A percentile compares a stretch with the other conserved stretches of the same genome.
Evolutionary conservation across 1,140 invertebrate genomes (phyloP).

Genomic region (Drosophila serrata): DNA sequence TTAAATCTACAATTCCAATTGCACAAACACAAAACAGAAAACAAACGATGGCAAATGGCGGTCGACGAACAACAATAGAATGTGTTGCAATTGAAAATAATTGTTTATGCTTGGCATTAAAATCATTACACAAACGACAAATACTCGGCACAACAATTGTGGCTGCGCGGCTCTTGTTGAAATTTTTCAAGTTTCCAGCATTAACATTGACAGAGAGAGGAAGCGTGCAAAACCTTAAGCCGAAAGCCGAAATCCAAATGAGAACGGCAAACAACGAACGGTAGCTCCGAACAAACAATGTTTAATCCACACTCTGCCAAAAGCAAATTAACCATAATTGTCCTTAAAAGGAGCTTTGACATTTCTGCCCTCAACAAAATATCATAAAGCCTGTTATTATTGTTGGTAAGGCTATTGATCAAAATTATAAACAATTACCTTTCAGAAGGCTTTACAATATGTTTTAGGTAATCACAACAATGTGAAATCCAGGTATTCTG

Average conservation of each 20-base stretch:
- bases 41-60: conserved; percentile 57
- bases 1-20: conserved; percentile 73
- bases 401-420: background rate
- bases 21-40: conserved; percentile 40
- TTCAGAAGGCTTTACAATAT: too few relatives aligned
- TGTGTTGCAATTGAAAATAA: conserved; percentile 81
- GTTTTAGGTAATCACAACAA: background rate
- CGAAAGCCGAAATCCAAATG: conserved; percentile 36
- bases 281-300: conserved; percentile 44
- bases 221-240: conserved; percentile 53
- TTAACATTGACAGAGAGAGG: conserved; percentile 77
- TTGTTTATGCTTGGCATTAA: conserved; percentile 81
- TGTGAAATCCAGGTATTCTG: background rate
- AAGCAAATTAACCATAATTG: background rate
- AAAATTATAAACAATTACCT: background rate
- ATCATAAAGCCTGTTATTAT: background rate
- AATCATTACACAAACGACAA: conserved; percentile 75
- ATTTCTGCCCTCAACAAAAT: background rate
- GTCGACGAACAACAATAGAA: conserved; percentile 73
- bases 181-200: conserved; percentile 71
- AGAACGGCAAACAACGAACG: conserved; percentile 60
- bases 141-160: conserved; percentile 31
- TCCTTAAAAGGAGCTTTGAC: conserved; percentile 5
- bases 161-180: conserved; percentile 24
- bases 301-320: conserved; percentile 19